phyloP scores from a whole-genome alignment of 2,888 invertebrate species.

The Netelia fuscicornis region DNA sequence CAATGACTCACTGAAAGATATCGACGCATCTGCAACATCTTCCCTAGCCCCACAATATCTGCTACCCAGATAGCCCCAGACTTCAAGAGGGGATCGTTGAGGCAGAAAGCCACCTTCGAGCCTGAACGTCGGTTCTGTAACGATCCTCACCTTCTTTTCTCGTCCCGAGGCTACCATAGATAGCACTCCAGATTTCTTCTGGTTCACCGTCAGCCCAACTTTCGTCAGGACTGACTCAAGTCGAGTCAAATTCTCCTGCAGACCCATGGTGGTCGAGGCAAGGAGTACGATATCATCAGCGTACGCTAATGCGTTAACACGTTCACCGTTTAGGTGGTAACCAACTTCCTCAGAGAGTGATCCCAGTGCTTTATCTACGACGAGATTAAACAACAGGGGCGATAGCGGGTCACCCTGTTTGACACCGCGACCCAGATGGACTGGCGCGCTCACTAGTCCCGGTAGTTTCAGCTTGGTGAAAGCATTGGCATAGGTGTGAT shows the following conservation, averaged over 20 bases:
- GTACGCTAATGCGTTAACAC: neutral
- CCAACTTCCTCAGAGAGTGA: neutral
- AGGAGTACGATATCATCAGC: slow-evolving; percentile 13
- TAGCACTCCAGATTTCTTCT: neutral
- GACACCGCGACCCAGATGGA: neutral
- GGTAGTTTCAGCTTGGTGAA: neutral
- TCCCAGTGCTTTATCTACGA: neutral
- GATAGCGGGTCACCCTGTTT: slow-evolving; percentile 14
- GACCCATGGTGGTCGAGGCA: neutral
- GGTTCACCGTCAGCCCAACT: neutral
- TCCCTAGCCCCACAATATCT: neutral
- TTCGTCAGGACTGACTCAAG: neutral
- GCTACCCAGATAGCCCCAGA: neutral
- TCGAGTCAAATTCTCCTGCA: neutral
- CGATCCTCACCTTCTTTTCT: neutral
- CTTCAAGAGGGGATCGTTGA: neutral
- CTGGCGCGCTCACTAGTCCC: neutral
- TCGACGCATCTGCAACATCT: neutral
- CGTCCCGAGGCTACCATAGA: neutral
- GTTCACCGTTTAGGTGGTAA: neutral
- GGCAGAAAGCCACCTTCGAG: neutral
- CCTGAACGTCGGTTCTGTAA: neutral
- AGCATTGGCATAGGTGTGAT: neutral
- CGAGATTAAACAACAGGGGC: neutral
- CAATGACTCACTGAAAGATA: neutral